Conservation (phyloP, 92 coral and sea anemone species). For the Desmophyllum pertusum region DNA sequence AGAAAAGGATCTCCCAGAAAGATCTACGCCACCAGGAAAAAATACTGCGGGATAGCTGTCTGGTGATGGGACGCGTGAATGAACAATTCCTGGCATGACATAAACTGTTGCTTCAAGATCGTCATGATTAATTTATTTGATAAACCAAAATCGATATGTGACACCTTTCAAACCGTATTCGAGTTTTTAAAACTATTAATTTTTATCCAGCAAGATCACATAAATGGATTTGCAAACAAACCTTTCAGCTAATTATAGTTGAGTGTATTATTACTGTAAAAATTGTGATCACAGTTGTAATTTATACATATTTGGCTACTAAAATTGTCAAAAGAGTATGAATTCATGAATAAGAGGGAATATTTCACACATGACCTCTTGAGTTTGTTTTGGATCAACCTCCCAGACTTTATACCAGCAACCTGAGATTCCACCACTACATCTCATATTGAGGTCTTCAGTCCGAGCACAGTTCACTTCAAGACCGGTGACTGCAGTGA, state of each 20-base stretch:
- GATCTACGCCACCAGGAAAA: constrained; percentile 93
- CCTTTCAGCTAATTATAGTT: not conserved
- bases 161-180: not conserved
- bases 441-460: too few species aligned
- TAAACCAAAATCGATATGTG: not conserved
- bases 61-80: constrained; percentile 91
- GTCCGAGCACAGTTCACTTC: too few species aligned
- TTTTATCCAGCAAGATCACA: not conserved
- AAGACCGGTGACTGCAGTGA: too few species aligned
- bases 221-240: not conserved
- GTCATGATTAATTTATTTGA: constrained; percentile 1
- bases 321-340: not conserved
- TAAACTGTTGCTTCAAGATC: not conserved
- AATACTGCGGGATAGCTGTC: constrained; percentile 80
- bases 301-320: not conserved
- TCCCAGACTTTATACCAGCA: too few species aligned
- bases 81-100: constrained; percentile 82
- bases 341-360: not conserved
- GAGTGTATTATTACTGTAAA: not conserved
- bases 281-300: not conserved
- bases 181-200: not conserved
- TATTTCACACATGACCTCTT: not conserved
- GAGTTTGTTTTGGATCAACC: not conserved
- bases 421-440: too few species aligned
- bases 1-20: constrained; percentile 73